Base-by-base conservation (phyloP, 2,797 vertebrate species). In the Hirundo rustica region DNA sequence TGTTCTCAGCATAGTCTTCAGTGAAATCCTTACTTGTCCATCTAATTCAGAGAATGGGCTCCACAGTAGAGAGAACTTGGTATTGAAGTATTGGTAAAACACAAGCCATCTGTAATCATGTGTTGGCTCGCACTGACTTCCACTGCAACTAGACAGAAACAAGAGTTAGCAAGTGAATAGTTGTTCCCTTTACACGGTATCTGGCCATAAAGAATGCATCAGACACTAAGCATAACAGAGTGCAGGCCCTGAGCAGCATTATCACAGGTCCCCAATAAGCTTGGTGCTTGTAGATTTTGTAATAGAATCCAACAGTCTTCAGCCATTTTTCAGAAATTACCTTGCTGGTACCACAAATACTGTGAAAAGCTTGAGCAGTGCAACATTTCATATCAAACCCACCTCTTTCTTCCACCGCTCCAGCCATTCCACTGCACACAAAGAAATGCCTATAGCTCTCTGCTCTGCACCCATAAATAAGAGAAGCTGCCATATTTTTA, bases 391-490 rank as follows among this genome's bases (percentile, higher is more conserved):
- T 94, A 94, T 94, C 82, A 78, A 94, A 88, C 45, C 87, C 71
- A 73, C 54, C 58, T 95, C 94, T 73, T 95, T 90, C 91, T 73
- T 91, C 78, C 89, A 54, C 67, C 68, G 30, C 88, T 95, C 81
- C 4, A 2, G 80, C 85, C 91, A 90, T 96, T 91, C 95, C 87
- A 84, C 80, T 87, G 91, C 38, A 7, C 94, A 92, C 95, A 96
- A 90, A 96, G 94, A 96, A 67, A 94, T 97, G 94, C 91, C 94
- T 96, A 93, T 94, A 92, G 44, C 93, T 93, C 82, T 96, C 87
- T 88, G 85, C 50, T 89, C 79, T 92, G 73, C 76, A 66, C 77
- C 89, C 55, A 38, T 96, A 96, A 97, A 97, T 88, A 92, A 96
- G 75, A 96, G 66, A 88, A 94, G 95, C 78, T 95, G 92, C 51